These are phyloP conservation scores for Thalassophryne amazonica DNA, from an alignment of 2,797 vertebrate genomes.

Conservation along the genomic window DNA sequence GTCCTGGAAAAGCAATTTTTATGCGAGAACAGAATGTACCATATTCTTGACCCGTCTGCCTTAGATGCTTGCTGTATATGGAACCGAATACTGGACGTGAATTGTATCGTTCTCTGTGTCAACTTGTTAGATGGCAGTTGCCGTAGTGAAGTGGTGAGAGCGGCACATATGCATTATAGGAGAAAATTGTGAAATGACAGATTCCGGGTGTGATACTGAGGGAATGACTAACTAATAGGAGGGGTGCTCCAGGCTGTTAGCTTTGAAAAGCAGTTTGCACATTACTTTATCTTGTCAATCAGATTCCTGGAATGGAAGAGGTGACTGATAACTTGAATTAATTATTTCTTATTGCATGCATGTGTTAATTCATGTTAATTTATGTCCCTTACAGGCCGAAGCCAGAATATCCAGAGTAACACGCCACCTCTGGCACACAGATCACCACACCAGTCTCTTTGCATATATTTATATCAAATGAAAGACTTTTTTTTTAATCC, in stretches of 20 bases:
- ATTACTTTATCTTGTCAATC: constrained; percentile 85
- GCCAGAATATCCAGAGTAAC: constrained; percentile 79
- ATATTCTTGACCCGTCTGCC: constrained; percentile 78
- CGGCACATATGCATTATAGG: constrained; percentile 84
- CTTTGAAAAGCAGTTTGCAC: constrained; percentile 82
- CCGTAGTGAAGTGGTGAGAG: constrained; percentile 80
- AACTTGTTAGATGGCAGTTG: constrained; percentile 80
- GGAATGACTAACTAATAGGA: constrained; percentile 87
- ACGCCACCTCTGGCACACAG: constrained; percentile 78
- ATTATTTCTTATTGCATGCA: constrained; percentile 82
- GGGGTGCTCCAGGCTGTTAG: constrained; percentile 84
- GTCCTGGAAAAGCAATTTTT: constrained; percentile 57
- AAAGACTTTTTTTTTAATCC: constrained; percentile 74
- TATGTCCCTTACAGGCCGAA: constrained; percentile 79
- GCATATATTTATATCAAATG: constrained; percentile 78
- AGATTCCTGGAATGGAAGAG: constrained; percentile 80
- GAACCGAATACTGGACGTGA: constrained; percentile 76
- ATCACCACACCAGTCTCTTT: constrained; percentile 76
- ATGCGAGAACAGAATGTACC: constrained; percentile 78
- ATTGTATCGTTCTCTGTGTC: constrained; percentile 76
- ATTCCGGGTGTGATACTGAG: constrained; percentile 85
- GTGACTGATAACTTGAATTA: constrained; percentile 83
- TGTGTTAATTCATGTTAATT: constrained; percentile 82
- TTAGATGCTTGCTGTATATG: constrained; percentile 72
- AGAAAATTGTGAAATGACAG: constrained; percentile 87